These are phyloP conservation scores for Lepidostoma basale DNA, from an alignment of 1,140 invertebrate genomes.

Conservation along the genomic window DNA sequence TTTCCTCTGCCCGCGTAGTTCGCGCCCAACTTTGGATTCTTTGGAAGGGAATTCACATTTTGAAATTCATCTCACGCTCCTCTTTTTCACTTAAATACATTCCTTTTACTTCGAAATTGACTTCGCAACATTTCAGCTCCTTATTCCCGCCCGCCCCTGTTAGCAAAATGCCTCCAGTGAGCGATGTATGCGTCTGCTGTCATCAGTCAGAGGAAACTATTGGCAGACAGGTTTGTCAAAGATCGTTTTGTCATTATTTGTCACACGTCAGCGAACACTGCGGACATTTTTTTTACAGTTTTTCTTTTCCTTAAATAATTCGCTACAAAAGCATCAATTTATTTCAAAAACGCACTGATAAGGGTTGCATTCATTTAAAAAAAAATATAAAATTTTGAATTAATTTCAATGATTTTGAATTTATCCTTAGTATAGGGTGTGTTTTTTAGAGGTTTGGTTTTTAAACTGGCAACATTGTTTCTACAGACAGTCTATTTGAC, in stretches of 20 bases:
- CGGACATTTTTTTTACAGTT: too few species aligned
- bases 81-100: slow-evolving; percentile 28
- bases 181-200: slow-evolving; percentile 18
- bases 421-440: too few species aligned
- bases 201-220: slow-evolving; percentile 7
- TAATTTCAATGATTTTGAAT: too few species aligned
- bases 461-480: too few species aligned
- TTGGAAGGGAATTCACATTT: slow-evolving; percentile 3
- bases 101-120: slow-evolving; percentile 25
- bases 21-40: background rate
- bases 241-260: background rate
- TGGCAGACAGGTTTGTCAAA: background rate
- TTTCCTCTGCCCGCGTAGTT: slow-evolving; percentile 1
- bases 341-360: too few species aligned
- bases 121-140: slow-evolving; percentile 22
- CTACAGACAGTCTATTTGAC: too few species aligned
- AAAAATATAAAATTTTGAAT: too few species aligned
- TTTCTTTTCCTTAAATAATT: too few species aligned
- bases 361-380: too few species aligned
- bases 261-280: too few species aligned
- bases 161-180: slow-evolving; percentile 2
- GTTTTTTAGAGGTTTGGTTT: too few species aligned
- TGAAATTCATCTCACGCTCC: slow-evolving; percentile 25
- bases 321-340: too few species aligned
- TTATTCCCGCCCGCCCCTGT: background rate